Percentiles rank a stretch among this genome's conserved stretches.
Evolutionary conservation across 2,888 invertebrate genomes (phyloP).

Genomic region (Eristalis tenax): DNA sequence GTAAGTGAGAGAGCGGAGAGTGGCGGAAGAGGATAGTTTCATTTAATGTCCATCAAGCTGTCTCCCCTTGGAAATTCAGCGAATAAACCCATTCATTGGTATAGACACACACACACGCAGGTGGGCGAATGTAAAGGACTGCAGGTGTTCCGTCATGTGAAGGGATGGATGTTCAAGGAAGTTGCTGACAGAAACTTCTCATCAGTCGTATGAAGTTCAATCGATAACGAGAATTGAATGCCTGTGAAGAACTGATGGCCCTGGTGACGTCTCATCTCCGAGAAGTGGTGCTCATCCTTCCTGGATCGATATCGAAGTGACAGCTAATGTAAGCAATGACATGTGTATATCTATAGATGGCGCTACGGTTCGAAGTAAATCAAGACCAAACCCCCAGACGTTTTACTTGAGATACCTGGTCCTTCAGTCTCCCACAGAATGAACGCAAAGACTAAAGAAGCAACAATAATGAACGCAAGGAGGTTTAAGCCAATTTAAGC

Average conservation of each 20-base stretch:
- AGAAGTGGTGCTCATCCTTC: too few species aligned
- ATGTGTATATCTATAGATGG: too few species aligned
- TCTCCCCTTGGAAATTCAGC: not conserved
- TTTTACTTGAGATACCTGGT: too few species aligned
- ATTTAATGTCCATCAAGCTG: constrained; percentile 43
- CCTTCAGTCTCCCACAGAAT: too few species aligned
- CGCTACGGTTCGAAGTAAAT: too few species aligned
- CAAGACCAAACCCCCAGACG: too few species aligned
- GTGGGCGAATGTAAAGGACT: not conserved
- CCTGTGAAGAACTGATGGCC: not conserved
- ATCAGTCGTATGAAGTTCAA: not conserved
- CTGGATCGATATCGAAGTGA: too few species aligned
- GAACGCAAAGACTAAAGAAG: too few species aligned
- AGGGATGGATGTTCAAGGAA: not conserved
- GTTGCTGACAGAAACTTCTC: not conserved
- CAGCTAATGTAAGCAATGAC: too few species aligned
- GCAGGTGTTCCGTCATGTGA: not conserved
- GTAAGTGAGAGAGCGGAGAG: constrained; percentile 10
- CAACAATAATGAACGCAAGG: too few species aligned
- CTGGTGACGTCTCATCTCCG: not conserved
- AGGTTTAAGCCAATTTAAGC: too few species aligned
- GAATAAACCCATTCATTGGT: not conserved
- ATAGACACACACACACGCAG: not conserved
- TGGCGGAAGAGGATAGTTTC: not conserved
- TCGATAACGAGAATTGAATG: not conserved